Evolutionary conservation across 2,888 invertebrate species (phyloP), one percentile per base, ranked within the genome.

Genomic region (Callinectes sapidus): DNA sequence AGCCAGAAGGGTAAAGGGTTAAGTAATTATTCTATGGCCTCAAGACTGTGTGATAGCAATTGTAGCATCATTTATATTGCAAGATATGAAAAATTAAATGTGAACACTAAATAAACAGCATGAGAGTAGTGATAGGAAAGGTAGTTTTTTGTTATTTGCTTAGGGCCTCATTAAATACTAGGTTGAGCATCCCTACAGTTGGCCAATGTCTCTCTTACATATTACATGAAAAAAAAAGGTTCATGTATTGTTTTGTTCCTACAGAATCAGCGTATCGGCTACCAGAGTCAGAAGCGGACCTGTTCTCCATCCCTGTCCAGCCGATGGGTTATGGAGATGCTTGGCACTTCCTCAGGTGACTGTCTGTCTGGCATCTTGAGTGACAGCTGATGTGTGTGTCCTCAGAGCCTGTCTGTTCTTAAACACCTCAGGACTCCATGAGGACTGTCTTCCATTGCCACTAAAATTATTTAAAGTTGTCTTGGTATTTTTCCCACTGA

Each of bases 301-400:
- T 42, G 48, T 89, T 89, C 28, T n/a, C 48, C 42, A 92, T 92
- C n/a, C 92, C 89, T 2, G 92, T 92, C 13, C 92, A 92, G 39
- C 92, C 92, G 16, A 81, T 92, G 23, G 81, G 92, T 13, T 92
- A 92, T 28, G 32, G 28, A 0, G 92, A 92, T 35, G 92, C 92
- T 23, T 54, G n/a, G 16, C 42, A 89, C n/a, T 77, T 92, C 61
- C 81, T 92, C 18, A 89, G 92, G 92, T 92, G 55, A 71, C 14
- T 42, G 18, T 39, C 77, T 88, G 8, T 39, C 77, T 88, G 8
- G 23, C 28, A 2, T 28, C 28, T 10, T 71, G 23, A 18, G 28
- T 71, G 10, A 71, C 13, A 28, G 28, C 18, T 61, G 1, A 16
- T 61, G 61, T 61, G 61, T 61, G 61, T 61, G 2, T 61, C 18